Base-by-base conservation (phyloP, 2,888 invertebrate species). In the Lamellibrachia columna region DNA sequence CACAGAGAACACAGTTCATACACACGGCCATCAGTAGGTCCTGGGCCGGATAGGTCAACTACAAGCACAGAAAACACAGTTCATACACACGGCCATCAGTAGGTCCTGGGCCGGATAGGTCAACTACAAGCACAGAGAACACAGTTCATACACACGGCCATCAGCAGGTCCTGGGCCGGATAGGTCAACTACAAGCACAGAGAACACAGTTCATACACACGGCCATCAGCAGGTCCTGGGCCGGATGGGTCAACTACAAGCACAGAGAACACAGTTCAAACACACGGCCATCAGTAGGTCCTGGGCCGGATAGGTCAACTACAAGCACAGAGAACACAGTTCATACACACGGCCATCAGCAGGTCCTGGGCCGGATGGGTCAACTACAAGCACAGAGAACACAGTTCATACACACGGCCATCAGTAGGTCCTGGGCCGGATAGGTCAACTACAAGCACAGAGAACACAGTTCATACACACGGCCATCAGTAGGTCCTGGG, bases 101-200 rank as follows among this genome's bases (percentile, higher is more conserved):
- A 99, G 96, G 96, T 99, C 99, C 96, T 99, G 99, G 0, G 99
- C 99, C 52, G 98, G 98, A 95, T 98, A 98, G 97, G 98, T 98
- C 92, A 99, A 97, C 97, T 97, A 94, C 15, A 94, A 94, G 91
- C n/a, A 94, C 98, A 98, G 97, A 9, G 94, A 94, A 91, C n/a
- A 94, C 98, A 98, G 97, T 99, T 99, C 95, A 98, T 98, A 96
- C 99, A 99, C 94, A 99, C 97, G 95, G 98, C 98, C 92, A 99
- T 98, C 53, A 99, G 97, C 92, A 99, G 96, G 96, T 99, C 99
- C 96, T 99, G 99, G 96, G 99, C 99, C 96, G 99, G 99, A 95
- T 98, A 98, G 97, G 98, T 98, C 92, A 99, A 97, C 97, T 97
- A 94, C 15, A 94, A 94, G 91, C 28, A 94, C 98, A 98, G 97